phyloP scores from a whole-genome alignment of 2,797 vertebrate species.

The Gadopsis marmoratus region DNA sequence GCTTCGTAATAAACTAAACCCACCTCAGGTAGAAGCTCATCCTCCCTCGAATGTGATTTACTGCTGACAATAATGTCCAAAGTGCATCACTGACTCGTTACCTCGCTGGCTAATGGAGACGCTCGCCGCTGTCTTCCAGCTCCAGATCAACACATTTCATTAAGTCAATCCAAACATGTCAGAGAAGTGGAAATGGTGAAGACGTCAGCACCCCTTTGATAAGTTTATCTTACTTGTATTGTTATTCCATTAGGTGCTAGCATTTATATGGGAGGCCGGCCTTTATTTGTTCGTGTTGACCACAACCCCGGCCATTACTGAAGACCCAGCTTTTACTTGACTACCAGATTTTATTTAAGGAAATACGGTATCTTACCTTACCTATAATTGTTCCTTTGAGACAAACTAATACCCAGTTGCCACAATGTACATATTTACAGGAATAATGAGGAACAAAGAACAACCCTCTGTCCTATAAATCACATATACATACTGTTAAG shows the following conservation, averaged over 20 bases:
- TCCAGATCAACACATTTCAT: constrained; percentile 50
- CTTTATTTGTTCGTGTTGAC: no score
- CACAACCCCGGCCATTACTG: no score
- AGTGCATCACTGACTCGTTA: constrained; percentile 73
- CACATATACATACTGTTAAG: neutral
- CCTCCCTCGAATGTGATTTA: constrained; percentile 71
- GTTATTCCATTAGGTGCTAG: no score
- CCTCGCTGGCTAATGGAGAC: constrained; percentile 67
- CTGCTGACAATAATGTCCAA: constrained; percentile 56
- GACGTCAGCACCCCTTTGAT: constrained; percentile 19
- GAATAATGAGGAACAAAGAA: neutral
- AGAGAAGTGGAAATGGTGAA: neutral
- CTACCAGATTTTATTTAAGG: no score
- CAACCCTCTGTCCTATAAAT: neutral
- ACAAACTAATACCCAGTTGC: neutral
- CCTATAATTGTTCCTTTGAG: constrained; percentile 25
- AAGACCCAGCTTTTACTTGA: no score
- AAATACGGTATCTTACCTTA: neutral
- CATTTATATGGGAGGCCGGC: no score
- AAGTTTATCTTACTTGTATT: constrained; percentile 4
- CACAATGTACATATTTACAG: constrained; percentile 3
- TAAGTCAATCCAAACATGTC: constrained; percentile 54
- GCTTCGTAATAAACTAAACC: constrained; percentile 59
- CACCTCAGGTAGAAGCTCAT: constrained; percentile 54
- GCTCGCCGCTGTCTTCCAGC: constrained; percentile 31